Conservation (phyloP, 2,113 vertebrate genomes). For the Zosterops borbonicus region DNA sequence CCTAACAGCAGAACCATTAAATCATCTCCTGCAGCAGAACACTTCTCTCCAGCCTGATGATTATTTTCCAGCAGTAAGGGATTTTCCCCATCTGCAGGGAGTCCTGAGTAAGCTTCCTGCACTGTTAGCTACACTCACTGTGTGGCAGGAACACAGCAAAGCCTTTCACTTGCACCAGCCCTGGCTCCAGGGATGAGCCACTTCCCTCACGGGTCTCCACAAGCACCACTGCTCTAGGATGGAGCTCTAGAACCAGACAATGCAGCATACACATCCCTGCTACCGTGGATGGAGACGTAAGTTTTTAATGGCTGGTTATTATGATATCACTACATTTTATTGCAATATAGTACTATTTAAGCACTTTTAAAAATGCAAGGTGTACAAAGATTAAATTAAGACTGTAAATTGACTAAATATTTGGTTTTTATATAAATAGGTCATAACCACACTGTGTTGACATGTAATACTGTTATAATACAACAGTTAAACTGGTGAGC, state of each 20-base stretch:
- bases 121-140: not conserved
- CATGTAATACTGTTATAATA: constrained; percentile 91
- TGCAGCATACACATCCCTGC: constrained; percentile 26
- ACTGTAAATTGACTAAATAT: constrained; percentile 89
- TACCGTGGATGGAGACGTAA: constrained; percentile 72
- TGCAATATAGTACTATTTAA: constrained; percentile 87
- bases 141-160: not conserved
- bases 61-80: not conserved
- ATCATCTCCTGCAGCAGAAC: not conserved
- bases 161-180: not conserved
- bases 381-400: constrained; percentile 89
- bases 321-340: constrained; percentile 86
- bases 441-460: constrained; percentile 89
- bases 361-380: constrained; percentile 88
- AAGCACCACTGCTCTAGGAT: rapidly evolving
- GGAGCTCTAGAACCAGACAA: not conserved
- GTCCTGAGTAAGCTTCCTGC: not conserved
- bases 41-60: rapidly evolving
- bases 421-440: constrained; percentile 94
- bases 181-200: rapidly evolving
- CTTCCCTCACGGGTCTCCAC: rapidly evolving
- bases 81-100: not conserved
- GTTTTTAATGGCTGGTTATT: constrained; percentile 87
- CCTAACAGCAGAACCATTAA: not conserved
- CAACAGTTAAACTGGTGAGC: constrained; percentile 85